phyloP scores from a whole-genome alignment of 2,888 invertebrate species.

The Drosophila borealis region DNA sequence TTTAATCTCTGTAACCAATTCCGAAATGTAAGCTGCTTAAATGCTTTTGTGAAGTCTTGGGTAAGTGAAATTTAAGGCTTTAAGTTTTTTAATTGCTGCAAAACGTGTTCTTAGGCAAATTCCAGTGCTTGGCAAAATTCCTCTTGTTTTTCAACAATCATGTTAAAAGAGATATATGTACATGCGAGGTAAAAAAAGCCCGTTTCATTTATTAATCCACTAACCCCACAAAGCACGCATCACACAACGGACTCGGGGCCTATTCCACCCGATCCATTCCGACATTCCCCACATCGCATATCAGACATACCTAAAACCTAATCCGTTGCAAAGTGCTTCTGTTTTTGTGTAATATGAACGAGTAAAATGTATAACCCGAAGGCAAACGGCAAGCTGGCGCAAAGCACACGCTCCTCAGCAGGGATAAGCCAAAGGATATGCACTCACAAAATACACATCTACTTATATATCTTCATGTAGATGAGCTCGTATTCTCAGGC shows the following conservation, averaged over 20 bases:
- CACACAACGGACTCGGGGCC: constrained; percentile 13
- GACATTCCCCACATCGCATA: constrained; percentile 22
- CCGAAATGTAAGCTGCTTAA: not conserved
- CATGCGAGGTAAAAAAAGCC: constrained; percentile 9
- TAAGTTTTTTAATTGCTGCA: constrained; percentile 1
- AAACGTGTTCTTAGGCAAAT: constrained; percentile 9
- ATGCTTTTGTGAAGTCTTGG: not conserved
- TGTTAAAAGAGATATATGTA: constrained; percentile 4
- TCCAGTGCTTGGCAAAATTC: constrained; percentile 7
- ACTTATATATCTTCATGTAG: constrained; percentile 28
- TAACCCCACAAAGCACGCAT: constrained; percentile 35
- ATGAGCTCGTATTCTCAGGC: constrained; percentile 38
- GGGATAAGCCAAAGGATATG: constrained; percentile 72
- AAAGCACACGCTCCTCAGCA: constrained; percentile 53
- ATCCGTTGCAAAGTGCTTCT: constrained; percentile 73
- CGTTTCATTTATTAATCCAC: constrained; percentile 58
- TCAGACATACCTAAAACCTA: constrained; percentile 60
- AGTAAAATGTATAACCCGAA: constrained; percentile 63
- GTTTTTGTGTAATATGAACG: constrained; percentile 67
- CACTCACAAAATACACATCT: constrained; percentile 25
- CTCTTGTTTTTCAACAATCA: not conserved
- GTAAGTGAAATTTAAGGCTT: constrained; percentile 13
- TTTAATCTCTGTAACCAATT: constrained; percentile 11
- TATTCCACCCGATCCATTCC: not conserved
- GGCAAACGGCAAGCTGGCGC: constrained; percentile 55